Conservation (phyloP, 2,888 invertebrate species). For the Drosophila merina region DNA sequence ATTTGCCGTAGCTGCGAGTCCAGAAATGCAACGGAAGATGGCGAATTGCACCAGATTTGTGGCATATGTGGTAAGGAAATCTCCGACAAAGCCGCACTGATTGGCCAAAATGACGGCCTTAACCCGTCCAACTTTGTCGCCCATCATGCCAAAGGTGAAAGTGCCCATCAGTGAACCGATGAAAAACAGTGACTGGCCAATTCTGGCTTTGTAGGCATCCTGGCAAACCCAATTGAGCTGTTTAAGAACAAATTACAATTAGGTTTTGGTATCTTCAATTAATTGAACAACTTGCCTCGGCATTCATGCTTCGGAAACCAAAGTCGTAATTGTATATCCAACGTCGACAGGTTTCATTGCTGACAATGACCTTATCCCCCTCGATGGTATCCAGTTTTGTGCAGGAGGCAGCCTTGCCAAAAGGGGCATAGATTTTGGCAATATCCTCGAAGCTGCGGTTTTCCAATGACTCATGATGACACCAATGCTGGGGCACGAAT, state of each 20-base stretch:
- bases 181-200: slow-evolving; percentile 86
- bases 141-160: slow-evolving; percentile 85
- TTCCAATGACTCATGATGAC: slow-evolving; percentile 74
- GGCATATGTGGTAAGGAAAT: slow-evolving; percentile 85
- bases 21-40: slow-evolving; percentile 85
- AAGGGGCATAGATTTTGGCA: slow-evolving; percentile 72
- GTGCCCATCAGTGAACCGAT: slow-evolving; percentile 86
- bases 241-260: neutral
- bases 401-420: slow-evolving; percentile 73
- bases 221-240: slow-evolving; percentile 86
- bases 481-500: slow-evolving; percentile 84
- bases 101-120: slow-evolving; percentile 85
- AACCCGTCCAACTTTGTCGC: slow-evolving; percentile 85
- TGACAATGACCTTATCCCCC: slow-evolving; percentile 63
- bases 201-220: slow-evolving; percentile 85
- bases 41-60: slow-evolving; percentile 84
- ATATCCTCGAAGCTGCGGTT: slow-evolving; percentile 73
- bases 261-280: too few relatives aligned
- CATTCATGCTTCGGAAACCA: slow-evolving; percentile 86
- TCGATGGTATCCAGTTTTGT: slow-evolving; percentile 65
- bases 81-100: slow-evolving; percentile 85
- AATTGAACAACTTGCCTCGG: slow-evolving; percentile 84
- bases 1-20: slow-evolving; percentile 86
- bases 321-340: slow-evolving; percentile 86
- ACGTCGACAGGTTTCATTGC: slow-evolving; percentile 81